Conservation (phyloP, 1,140 invertebrate genomes). For the Rhagoletis pomonella region DNA sequence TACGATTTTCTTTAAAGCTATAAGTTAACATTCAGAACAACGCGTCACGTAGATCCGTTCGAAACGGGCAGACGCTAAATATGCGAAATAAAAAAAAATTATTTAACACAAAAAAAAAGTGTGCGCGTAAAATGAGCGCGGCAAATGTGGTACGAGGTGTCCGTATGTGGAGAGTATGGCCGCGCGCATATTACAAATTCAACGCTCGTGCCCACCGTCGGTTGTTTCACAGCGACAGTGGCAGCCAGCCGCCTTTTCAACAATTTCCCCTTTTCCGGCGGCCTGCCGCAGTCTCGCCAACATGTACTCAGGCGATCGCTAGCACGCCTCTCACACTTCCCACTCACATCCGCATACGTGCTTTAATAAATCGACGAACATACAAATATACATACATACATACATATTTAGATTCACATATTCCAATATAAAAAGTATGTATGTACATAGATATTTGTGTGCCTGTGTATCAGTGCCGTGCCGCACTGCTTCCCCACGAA, state of each 20-base stretch:
- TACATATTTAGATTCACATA: background rate
- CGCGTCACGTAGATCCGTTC: constrained; percentile 49
- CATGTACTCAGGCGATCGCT: constrained; percentile 28
- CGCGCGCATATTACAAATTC: constrained; percentile 45
- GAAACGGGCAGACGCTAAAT: constrained; percentile 29
- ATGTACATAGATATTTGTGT: background rate
- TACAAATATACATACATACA: background rate
- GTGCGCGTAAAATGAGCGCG: constrained; percentile 44
- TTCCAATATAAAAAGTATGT: background rate
- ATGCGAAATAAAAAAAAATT: background rate
- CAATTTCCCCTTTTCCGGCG: constrained; percentile 40
- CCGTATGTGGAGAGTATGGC: background rate
- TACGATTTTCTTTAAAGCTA: too few species aligned
- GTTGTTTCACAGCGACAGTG: constrained; percentile 32
- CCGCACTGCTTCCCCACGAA: constrained; percentile 29
- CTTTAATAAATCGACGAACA: constrained; percentile 20
- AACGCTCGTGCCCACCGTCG: constrained; percentile 39
- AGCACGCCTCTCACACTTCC: constrained; percentile 49
- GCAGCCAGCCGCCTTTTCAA: constrained; percentile 29
- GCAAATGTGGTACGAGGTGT: background rate
- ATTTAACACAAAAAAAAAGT: background rate
- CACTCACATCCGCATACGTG: constrained; percentile 52
- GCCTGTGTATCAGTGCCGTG: background rate
- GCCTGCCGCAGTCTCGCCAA: background rate
- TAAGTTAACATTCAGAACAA: constrained; percentile 38